These are phyloP conservation scores for Homalodisca vitripennis DNA, from an alignment of 1,140 invertebrate genomes.

Conservation along the genomic window DNA sequence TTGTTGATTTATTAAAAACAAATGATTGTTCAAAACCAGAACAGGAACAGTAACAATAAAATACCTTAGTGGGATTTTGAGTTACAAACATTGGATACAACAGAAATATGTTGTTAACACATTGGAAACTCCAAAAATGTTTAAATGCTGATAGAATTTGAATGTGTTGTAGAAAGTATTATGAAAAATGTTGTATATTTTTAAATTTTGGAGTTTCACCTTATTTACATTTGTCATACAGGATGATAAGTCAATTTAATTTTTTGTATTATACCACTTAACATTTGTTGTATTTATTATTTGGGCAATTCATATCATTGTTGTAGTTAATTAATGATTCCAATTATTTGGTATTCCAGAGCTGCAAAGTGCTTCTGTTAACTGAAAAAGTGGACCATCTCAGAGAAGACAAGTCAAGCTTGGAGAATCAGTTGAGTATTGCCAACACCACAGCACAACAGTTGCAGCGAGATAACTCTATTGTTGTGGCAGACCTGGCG, in stretches of 20 bases:
- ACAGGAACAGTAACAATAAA: too few species aligned
- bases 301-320: too few species aligned
- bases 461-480: constrained; percentile 1
- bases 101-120: too few species aligned
- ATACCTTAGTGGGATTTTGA: too few species aligned
- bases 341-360: not conserved
- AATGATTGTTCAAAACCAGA: not conserved
- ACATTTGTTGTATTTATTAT: not conserved
- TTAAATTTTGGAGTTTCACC: too few species aligned
- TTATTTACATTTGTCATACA: too few species aligned
- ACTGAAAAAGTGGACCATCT: constrained; percentile 9
- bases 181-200: too few species aligned
- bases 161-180: not conserved
- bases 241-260: too few species aligned
- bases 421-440: constrained; percentile 3
- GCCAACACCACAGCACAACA: not conserved
- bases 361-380: not conserved
- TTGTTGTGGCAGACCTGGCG: not conserved
- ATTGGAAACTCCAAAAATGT: too few species aligned
- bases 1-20: not conserved
- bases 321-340: not conserved
- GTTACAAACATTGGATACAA: too few species aligned
- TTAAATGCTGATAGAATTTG: too few species aligned
- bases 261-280: not conserved
- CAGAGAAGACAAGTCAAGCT: constrained; percentile 1